Percentiles rank a stretch among this genome's conserved stretches.
Evolutionary conservation across 2,113 vertebrate genomes (phyloP).

Genomic region (Clinocottus analis): DNA sequence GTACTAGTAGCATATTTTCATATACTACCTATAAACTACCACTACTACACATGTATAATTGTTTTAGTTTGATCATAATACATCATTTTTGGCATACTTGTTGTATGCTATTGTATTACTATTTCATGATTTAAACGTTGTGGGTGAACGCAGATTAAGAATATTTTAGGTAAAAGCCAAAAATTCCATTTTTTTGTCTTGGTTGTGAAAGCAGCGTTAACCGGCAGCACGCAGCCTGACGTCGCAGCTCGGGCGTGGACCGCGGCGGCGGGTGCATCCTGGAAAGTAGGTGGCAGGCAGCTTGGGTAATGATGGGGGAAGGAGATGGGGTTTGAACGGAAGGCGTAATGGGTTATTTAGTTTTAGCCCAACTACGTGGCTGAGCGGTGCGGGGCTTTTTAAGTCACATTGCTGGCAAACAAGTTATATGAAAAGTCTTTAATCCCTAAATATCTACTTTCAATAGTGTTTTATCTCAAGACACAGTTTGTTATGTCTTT

Average conservation of each 20-base stretch:
- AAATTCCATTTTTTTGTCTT: background rate
- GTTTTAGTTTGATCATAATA: too few relatives aligned
- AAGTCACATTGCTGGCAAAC: background rate
- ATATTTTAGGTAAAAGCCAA: accelerated
- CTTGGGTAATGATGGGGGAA: slow-evolving; percentile 70
- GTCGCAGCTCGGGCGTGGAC: slow-evolving; percentile 78
- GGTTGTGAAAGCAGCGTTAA: slow-evolving; percentile 29
- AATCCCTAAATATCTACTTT: slow-evolving; percentile 3
- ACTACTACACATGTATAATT: background rate
- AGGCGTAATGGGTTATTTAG: slow-evolving; percentile 48
- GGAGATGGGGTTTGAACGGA: slow-evolving; percentile 42
- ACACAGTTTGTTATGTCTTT: slow-evolving; percentile 14
- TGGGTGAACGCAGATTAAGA: background rate
- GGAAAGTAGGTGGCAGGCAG: slow-evolving; percentile 71
- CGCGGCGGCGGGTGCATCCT: slow-evolving; percentile 63
- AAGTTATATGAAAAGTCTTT: background rate
- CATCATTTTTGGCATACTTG: background rate
- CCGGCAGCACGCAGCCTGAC: slow-evolving; percentile 69
- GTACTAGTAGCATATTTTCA: background rate
- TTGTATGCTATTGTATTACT: background rate
- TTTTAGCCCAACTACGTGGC: slow-evolving; percentile 27
- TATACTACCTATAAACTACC: background rate
- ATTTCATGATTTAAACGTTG: background rate
- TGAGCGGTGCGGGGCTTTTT: background rate
- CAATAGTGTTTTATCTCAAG: background rate